phyloP scores from a whole-genome alignment of 2,888 invertebrate species.

The Notodonta dromedarius region DNA sequence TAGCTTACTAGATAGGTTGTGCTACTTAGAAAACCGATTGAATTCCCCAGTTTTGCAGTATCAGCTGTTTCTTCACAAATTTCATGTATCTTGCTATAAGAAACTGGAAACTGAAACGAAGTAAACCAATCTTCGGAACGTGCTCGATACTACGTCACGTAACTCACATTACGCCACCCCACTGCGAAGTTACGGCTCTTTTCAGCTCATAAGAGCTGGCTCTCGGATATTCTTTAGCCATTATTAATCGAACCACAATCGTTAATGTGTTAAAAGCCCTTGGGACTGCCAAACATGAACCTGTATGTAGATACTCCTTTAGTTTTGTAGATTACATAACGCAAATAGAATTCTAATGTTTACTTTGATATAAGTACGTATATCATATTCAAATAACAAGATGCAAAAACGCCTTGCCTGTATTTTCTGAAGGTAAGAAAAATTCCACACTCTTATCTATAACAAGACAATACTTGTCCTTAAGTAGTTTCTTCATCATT shows the following conservation, averaged over 20 bases:
- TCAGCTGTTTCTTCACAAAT: slow-evolving; percentile 1
- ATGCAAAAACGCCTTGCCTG: too few relatives aligned
- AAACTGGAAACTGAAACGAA: slow-evolving; percentile 27
- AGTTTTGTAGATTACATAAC: neutral
- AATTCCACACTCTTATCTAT: too few relatives aligned
- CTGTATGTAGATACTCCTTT: slow-evolving; percentile 2
- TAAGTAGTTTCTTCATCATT: too few relatives aligned
- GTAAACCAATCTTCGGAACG: slow-evolving; percentile 34
- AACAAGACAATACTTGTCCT: too few relatives aligned
- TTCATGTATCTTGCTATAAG: slow-evolving; percentile 19
- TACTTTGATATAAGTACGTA: too few relatives aligned
- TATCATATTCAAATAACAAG: too few relatives aligned
- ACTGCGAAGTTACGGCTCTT: slow-evolving; percentile 61
- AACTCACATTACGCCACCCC: slow-evolving; percentile 53
- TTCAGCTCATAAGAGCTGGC: slow-evolving; percentile 50
- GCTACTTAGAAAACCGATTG: neutral
- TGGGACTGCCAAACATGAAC: slow-evolving; percentile 49
- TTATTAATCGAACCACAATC: slow-evolving; percentile 59
- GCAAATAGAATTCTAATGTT: too few relatives aligned
- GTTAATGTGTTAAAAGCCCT: slow-evolving; percentile 56
- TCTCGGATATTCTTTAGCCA: slow-evolving; percentile 59
- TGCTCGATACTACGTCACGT: slow-evolving; percentile 25
- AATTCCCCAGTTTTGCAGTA: neutral
- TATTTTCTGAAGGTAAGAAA: too few relatives aligned
- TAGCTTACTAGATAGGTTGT: neutral